Base-by-base conservation (phyloP, 64 coral and sea anemone species). In the Anthopleura sola region DNA sequence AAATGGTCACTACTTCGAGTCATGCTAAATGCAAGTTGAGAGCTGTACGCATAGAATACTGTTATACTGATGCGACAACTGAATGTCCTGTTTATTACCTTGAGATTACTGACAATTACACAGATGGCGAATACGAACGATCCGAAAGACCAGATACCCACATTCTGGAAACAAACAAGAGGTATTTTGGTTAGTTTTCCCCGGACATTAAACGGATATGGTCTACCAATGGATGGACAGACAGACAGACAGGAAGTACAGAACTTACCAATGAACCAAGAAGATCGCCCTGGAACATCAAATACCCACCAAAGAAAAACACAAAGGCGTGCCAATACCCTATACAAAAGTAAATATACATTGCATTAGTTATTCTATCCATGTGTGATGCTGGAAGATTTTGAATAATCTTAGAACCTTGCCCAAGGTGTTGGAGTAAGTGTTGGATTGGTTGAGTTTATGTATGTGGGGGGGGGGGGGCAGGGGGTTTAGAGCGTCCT, bases 61-160 rank as follows among this genome's bases (percentile, higher is more conserved):
- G 40, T 5, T 56, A 23, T 62, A n/a, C 58, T n/a, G n/a, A n/a
- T n/a, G n/a, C n/a, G n/a, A n/a, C n/a, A n/a, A n/a, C n/a, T n/a
- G n/a, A n/a, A 56, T 56, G 20, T 62, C 21, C 0, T 40, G 21
- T 31, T 18, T 51, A 84, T 86, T 51, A 90, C 96, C 92, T 98
- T 98, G 14, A 98, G 90, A 91, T 94, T 98, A 49, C 92, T 89
- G 51, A 98, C 92, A 40, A 98, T 94, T 33, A 98, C 87, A 55
- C 90, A 91, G 14, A 98, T 56, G 40, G 87, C 85, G 44, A 94
- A 94, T 17, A 94, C 92, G 78, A 98, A 98, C 1, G 89, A 91
- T 28, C 96, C 96, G 81, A 98, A 98, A 6, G 96, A 98, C 96
- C 92, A 98, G 68, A 88, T 92, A 57, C 92, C 92, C 84, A 92